Base-by-base conservation (phyloP, 2,113 vertebrate species). In the Hippopotamus amphibius region DNA sequence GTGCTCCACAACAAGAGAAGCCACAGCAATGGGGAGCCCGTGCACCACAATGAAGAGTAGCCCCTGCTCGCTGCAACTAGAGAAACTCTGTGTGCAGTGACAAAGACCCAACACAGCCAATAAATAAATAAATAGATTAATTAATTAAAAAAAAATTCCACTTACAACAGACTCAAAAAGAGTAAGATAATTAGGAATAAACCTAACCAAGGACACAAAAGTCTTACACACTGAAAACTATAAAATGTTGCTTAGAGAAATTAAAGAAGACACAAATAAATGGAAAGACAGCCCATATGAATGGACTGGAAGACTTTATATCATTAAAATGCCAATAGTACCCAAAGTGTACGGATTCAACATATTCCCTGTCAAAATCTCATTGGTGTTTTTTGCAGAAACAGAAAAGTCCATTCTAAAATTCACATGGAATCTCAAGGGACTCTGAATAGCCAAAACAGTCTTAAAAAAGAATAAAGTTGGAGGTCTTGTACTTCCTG, bases 111-210 rank as follows among this genome's bases (percentile, higher is more conserved):
- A 37, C 37, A 37, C 37, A 37, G 37, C 37, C 37, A 37, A 37
- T 37, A 37, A 37, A 37, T 37, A 37, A 37, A 37, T 37, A 37
- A 37, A 37, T 37, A 37, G 37, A 37, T 37, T 37, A 37, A 37
- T 37, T 37, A 37, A 57, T 61, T 63, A 88, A 8, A 57, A 77
- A 41, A 57, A 13, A 93, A 30, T n/a, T 80, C 63, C 72, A 71
- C n/a, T 85, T 86, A 55, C 10, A 63, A 14, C 33, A 41, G 24
- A 17, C 61, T 87, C 69, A 76, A 46, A 89, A 94, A 68, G 13
- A 89, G 30, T 53, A 59, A 57, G 37, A 59, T 79, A 72, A 28
- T 79, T 95, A 93, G 55, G 63, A 82, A 84, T 92, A 85, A 92
- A 89, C 65, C 63, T 26, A 90, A 46, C 50, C 48, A 66, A 85